Base-by-base conservation (phyloP, 2,888 invertebrate species). In the Drosophila nigricruria region DNA sequence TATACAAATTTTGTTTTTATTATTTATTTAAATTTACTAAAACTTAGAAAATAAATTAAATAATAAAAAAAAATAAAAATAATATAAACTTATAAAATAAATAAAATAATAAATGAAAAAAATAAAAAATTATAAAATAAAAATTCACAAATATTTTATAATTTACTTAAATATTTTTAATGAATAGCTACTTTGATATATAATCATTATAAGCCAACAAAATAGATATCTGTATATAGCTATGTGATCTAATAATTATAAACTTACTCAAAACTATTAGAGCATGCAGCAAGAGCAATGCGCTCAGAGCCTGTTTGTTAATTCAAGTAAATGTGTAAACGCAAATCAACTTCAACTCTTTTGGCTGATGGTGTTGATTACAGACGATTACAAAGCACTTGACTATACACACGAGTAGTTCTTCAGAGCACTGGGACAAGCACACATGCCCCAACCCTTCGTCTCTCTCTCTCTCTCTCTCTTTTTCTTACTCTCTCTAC, bases 321-420 rank as follows among this genome's bases (percentile, higher is more conserved):
- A 40, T 38, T 43, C 50, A 36, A 30, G 52, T 30, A 45, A 60
- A 52, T 30, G 52, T 40, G 52, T 23, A 60, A 60, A 64, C 54
- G 43, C 50, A 71, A 78, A 62, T 77, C 70, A 58, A 59, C 32
- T 52, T 27, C 43, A 57, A 72, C 57, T 57, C 67, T 62, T 70
- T 79, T 58, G 23, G 52, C 68, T 52, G 54, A 56, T 79, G 63
- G 81, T 75, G 82, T 83, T 84, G 78, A 84, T 84, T 84, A 80
- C 85, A 75, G 71, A 34, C 84, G 87, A 87, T 84, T 87, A 82
- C 81, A 67, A 81, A 76, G 76, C 66, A 73, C 84, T 80, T 65
- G 79, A 69, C 45, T 64, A 38, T 63, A 53, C 52, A 53, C 47
- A 54, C 47, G 59, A 60, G 57, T 58, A 60, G 49, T 69, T 54